Evolutionary conservation across 2,113 vertebrate genomes (phyloP), one percentile per base, ranked within the genome.

Genomic region (Setophaga petechia): DNA sequence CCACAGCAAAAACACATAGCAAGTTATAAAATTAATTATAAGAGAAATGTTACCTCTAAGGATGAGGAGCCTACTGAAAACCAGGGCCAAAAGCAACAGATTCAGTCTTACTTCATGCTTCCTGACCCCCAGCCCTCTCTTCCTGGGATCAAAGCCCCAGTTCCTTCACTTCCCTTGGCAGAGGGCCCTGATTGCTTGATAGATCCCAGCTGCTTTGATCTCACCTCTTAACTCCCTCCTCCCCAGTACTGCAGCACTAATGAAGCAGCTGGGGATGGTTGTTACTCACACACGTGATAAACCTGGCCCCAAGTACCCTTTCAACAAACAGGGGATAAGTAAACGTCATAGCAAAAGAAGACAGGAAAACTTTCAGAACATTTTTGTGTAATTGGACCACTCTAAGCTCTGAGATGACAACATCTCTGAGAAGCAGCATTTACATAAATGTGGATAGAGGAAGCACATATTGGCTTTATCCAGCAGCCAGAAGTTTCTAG

Each of bases 121-220:
- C 91, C 78, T 97, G 94, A 91, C 87, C 92, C 27, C 6, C 30
- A 84, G n/a, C 19, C 67, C 72, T 88, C 84, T 93, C 88, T 94
- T 96, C 72, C 94, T 96, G 85, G 92, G 95, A 93, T 95, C 95
- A 96, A 97, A 95, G 95, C 27, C 61, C 65, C 23, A 84, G 35
- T 75, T 95, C 79, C 82, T 86, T 90, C 83, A 94, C 82, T 91
- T 90, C 76, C 57, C 41, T 91, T 94, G 88, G 96, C 95, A 72
- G 57, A 58, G 23, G 14, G 79, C 93, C 82, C 59, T 93, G 37
- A 75, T 63, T 67, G 35, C 87, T 80, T 96, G 93, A 95, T 95
- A 80, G 91, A 67, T 94, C 83, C 87, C 96, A 95, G 87, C 68
- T 96, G 95, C 90, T 94, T 96, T 94, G 83, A 96, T 90, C 47